phyloP scores from a whole-genome alignment of 2,797 vertebrate species.

The Chelonia mydas region DNA sequence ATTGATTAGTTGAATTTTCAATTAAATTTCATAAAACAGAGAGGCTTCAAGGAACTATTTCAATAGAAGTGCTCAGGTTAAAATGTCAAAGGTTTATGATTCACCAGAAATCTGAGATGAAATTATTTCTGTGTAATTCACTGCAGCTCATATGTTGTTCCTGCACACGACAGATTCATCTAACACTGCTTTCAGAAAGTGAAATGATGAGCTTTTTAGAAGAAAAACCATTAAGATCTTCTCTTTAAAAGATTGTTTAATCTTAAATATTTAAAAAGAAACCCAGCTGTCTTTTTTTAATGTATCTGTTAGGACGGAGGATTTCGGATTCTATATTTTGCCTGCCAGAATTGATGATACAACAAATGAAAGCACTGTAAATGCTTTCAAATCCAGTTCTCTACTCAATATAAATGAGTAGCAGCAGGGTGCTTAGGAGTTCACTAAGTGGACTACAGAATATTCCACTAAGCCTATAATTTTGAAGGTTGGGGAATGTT shows the following conservation, averaged over 20 bases:
- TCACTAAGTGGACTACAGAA: no score
- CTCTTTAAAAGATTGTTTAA: background rate
- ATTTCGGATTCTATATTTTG: background rate
- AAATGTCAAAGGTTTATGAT: background rate
- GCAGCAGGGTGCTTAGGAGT: no score
- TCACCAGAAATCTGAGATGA: background rate
- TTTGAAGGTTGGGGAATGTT: background rate
- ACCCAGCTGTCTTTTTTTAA: no score
- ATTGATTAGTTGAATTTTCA: background rate
- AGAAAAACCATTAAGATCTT: no score
- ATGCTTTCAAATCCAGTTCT: background rate
- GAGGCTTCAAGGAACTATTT: no score
- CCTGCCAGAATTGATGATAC: background rate
- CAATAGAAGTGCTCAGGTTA: background rate
- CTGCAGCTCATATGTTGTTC: background rate
- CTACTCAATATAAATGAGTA: background rate
- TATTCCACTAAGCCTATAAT: background rate
- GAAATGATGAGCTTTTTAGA: background rate
- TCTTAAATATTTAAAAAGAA: no score
- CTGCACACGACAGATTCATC: no score
- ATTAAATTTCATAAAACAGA: no score
- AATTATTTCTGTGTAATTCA: background rate
- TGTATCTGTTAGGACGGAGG: no score
- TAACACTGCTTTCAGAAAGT: background rate
- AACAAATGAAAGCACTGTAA: background rate